Conservation (phyloP, 2,888 invertebrate species). For the Scelioninae gen. 1 region DNA sequence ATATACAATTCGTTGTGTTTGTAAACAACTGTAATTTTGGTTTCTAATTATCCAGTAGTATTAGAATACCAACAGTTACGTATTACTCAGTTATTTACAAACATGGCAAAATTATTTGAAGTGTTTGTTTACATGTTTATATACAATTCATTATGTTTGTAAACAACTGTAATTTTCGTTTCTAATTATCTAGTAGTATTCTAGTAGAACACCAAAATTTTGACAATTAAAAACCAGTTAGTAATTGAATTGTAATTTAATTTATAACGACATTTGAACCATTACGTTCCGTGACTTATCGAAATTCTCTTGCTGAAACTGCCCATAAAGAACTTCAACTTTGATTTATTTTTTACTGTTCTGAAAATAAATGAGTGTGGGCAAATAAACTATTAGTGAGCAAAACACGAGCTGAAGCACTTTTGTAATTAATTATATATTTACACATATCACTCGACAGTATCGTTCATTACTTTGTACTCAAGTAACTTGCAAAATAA, state of each 20-base stretch:
- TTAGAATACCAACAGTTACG: no score
- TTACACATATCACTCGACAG: neutral
- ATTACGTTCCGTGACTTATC: conserved; percentile 26
- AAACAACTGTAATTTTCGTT: no score
- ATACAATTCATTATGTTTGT: no score
- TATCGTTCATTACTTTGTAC: neutral
- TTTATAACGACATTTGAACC: conserved; percentile 28
- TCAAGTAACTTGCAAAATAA: neutral
- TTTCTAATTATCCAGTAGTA: no score
- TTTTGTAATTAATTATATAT: conserved; percentile 9
- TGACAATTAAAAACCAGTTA: neutral
- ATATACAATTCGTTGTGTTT: no score
- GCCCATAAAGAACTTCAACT: conserved; percentile 19
- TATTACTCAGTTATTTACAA: no score
- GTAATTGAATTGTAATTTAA: conserved; percentile 14
- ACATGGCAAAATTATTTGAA: no score
- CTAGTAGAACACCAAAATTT: neutral
- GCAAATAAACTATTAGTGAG: conserved; percentile 16
- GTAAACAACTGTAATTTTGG: no score
- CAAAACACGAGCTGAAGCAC: conserved; percentile 3
- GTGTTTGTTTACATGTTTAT: no score
- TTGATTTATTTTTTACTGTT: conserved; percentile 37
- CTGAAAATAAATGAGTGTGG: neutral
- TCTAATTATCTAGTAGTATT: no score
- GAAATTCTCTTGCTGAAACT: conserved; percentile 27